phyloP scores from a whole-genome alignment of 2,888 invertebrate genomes.

The Morpho achilles region DNA sequence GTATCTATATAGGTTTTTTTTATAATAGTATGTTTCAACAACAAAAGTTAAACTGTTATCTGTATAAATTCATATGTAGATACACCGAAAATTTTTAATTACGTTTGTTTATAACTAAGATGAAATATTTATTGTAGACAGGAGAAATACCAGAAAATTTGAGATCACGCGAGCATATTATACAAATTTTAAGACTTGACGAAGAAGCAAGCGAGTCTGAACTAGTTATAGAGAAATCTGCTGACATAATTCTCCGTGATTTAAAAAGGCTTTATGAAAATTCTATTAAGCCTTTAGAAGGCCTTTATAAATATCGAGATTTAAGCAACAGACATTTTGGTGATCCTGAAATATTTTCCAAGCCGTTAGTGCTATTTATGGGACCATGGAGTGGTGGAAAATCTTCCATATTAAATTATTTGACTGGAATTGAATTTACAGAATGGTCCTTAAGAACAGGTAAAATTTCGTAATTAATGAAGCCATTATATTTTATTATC shows the following conservation, averaged over 20 bases:
- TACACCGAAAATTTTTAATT: background rate
- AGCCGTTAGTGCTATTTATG: slow-evolving; percentile 95
- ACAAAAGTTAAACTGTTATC: no score
- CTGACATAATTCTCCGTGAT: slow-evolving; percentile 89
- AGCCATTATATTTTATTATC: background rate
- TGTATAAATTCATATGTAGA: no score
- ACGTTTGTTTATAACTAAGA: background rate
- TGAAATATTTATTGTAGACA: slow-evolving; percentile 69
- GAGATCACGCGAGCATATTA: slow-evolving; percentile 88
- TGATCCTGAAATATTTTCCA: slow-evolving; percentile 96
- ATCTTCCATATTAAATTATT: slow-evolving; percentile 95
- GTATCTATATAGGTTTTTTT: no score
- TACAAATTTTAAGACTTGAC: slow-evolving; percentile 88
- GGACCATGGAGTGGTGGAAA: slow-evolving; percentile 98
- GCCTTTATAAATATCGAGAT: slow-evolving; percentile 94
- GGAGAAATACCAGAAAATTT: slow-evolving; percentile 87
- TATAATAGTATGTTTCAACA: no score
- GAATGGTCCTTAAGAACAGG: slow-evolving; percentile 92
- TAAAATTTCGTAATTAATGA: slow-evolving; percentile 45
- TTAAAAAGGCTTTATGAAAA: slow-evolving; percentile 91
- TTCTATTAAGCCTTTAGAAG: slow-evolving; percentile 93
- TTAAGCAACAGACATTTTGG: slow-evolving; percentile 94
- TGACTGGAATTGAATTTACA: slow-evolving; percentile 92
- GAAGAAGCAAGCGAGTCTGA: slow-evolving; percentile 86
- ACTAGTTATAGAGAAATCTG: slow-evolving; percentile 84